Evolutionary conservation across 2,888 invertebrate species (phyloP).

Genomic region (Diarsia rubi): DNA sequence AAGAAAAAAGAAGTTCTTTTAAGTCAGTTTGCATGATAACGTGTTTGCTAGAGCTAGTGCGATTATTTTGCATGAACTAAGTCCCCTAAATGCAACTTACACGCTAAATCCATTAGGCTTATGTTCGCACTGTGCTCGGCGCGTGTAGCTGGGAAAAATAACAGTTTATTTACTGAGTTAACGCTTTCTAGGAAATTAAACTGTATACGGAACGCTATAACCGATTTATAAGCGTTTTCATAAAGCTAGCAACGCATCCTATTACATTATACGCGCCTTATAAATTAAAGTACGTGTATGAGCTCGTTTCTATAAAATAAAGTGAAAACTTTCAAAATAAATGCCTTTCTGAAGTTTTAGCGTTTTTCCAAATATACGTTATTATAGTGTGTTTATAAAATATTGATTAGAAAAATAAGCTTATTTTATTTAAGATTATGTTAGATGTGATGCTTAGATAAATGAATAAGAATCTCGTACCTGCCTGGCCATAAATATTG

Average conservation of each 20-base stretch:
- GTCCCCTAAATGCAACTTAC: constrained; percentile 82
- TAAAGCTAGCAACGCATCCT: constrained; percentile 54
- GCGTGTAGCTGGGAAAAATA: constrained; percentile 67
- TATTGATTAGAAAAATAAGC: not conserved
- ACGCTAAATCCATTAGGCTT: constrained; percentile 84
- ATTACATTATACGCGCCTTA: constrained; percentile 45
- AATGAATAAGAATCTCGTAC: no score
- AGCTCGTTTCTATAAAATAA: constrained; percentile 27
- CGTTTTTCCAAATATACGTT: not conserved
- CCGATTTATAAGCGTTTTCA: constrained; percentile 62
- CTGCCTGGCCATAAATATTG: not conserved
- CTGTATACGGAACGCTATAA: constrained; percentile 54
- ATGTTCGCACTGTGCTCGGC: constrained; percentile 67
- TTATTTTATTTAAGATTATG: not conserved
- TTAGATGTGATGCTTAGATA: not conserved
- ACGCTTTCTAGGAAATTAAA: constrained; percentile 69
- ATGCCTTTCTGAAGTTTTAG: constrained; percentile 25
- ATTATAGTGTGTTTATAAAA: not conserved
- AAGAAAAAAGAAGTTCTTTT: constrained; percentile 57
- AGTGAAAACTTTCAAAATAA: constrained; percentile 45
- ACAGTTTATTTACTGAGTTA: constrained; percentile 68
- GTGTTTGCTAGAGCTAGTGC: constrained; percentile 65
- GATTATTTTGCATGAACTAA: constrained; percentile 76
- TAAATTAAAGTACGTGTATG: constrained; percentile 41
- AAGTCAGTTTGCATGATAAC: constrained; percentile 61